A percentile compares a stretch with the other conserved stretches of the same genome.
These are phyloP conservation scores for Lithobates pipiens DNA, from an alignment of 2,797 vertebrate species.

Conservation along the genomic window DNA sequence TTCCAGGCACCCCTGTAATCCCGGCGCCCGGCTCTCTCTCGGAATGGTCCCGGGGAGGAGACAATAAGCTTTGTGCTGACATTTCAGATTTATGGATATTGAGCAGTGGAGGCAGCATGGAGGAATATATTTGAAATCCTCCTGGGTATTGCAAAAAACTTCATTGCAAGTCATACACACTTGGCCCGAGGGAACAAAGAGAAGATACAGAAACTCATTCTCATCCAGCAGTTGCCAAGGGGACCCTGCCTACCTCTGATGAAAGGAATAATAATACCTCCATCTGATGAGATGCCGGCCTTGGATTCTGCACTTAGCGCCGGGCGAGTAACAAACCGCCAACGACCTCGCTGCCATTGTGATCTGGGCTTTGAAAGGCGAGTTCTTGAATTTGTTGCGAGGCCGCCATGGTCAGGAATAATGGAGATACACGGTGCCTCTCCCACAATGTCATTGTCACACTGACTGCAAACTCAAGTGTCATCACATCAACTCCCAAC, in stretches of 20 bases:
- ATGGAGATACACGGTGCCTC: no score
- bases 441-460: no score
- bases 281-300: conserved; percentile 7
- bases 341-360: background rate
- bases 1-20: background rate
- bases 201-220: background rate
- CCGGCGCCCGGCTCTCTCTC: background rate
- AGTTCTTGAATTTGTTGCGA: no score
- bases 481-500: no score
- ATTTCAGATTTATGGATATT: conserved; percentile 30
- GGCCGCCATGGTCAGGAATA: no score
- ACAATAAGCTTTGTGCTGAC: conserved; percentile 4
- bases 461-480: no score
- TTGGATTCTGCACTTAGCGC: background rate
- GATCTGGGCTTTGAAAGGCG: background rate
- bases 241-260: background rate
- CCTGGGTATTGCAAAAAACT: background rate
- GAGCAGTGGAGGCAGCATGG: background rate
- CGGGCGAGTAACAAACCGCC: background rate
- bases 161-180: conserved; percentile 9
- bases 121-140: conserved; percentile 24
- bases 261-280: background rate
- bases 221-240: background rate
- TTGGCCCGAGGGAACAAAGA: conserved; percentile 14
- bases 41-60: background rate